Percentiles rank a stretch among this genome's conserved stretches.
phyloP scores from a whole-genome alignment of 2,888 invertebrate genomes.

The Leptinotarsa peninsularis region DNA sequence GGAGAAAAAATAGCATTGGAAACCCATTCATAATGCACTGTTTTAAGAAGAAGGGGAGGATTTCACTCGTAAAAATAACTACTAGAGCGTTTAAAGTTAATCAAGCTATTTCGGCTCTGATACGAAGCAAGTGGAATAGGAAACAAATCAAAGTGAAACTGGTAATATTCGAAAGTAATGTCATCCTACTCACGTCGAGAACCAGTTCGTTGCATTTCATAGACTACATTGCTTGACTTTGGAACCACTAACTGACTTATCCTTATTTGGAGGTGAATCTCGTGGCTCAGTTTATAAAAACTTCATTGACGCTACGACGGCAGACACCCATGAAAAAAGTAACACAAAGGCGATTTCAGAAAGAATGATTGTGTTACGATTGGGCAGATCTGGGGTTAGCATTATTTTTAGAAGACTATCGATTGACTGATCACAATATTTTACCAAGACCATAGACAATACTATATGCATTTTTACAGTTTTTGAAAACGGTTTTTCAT shows the following conservation, averaged over 20 bases:
- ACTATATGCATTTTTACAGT: too few relatives aligned
- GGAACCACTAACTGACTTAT: conserved; percentile 42
- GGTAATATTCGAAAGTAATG: conserved; percentile 27
- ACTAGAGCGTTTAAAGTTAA: too few relatives aligned
- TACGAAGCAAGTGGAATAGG: conserved; percentile 4
- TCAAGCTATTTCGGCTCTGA: background rate
- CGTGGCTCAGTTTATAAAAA: conserved; percentile 59
- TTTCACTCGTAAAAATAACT: too few relatives aligned
- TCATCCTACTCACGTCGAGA: conserved; percentile 42
- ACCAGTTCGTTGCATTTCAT: conserved; percentile 39
- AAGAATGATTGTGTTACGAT: background rate
- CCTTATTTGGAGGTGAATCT: conserved; percentile 59
- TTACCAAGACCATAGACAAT: too few relatives aligned
- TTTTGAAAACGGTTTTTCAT: too few relatives aligned
- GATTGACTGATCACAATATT: too few relatives aligned
- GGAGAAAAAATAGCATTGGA: too few relatives aligned
- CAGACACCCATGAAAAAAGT: conserved; percentile 12
- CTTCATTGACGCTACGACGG: conserved; percentile 49
- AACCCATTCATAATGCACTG: too few relatives aligned
- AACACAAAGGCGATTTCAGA: background rate
- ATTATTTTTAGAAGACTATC: too few relatives aligned
- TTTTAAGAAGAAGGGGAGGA: too few relatives aligned
- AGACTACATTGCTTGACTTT: conserved; percentile 23
- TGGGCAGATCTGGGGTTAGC: background rate
- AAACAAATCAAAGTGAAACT: conserved; percentile 32